These are phyloP conservation scores for Ips nitidus DNA, from an alignment of 1,140 invertebrate species.

Conservation along the genomic window DNA sequence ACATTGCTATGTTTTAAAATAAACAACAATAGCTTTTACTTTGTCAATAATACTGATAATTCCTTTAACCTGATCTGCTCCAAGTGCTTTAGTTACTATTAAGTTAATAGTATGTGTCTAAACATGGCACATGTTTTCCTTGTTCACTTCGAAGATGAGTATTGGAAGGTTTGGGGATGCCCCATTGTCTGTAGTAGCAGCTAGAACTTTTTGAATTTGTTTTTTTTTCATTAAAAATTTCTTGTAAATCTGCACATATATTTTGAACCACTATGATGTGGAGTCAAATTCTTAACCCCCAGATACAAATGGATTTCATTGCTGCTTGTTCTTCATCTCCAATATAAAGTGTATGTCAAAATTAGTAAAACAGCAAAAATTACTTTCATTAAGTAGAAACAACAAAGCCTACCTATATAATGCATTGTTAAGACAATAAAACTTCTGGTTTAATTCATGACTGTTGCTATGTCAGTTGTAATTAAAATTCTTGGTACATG, in stretches of 20 bases:
- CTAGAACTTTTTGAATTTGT: neutral
- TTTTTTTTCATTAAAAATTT: neutral
- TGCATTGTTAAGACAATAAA: conserved; percentile 5
- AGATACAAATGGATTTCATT: neutral
- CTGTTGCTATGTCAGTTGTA: too few species aligned
- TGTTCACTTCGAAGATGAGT: too few species aligned
- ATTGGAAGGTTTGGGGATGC: neutral
- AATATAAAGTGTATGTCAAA: neutral
- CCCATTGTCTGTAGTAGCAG: conserved; percentile 2
- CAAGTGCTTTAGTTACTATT: conserved; percentile 5
- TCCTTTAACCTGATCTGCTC: neutral
- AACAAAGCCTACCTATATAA: neutral
- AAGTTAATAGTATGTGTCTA: conserved; percentile 12
- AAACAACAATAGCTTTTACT: conserved; percentile 5
- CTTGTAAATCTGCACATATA: neutral
- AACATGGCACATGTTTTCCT: conserved; percentile 4
- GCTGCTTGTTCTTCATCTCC: neutral
- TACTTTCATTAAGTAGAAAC: neutral
- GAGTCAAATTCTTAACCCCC: conserved; percentile 5
- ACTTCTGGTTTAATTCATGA: neutral
- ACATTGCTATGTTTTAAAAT: conserved; percentile 10
- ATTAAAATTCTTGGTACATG: too few species aligned
- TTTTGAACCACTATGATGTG: conserved; percentile 1
- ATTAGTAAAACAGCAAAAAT: too few species aligned
- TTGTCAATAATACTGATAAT: conserved; percentile 3